phyloP scores from a whole-genome alignment of 2,113 vertebrate genomes.

The Zosterops japonicus region DNA sequence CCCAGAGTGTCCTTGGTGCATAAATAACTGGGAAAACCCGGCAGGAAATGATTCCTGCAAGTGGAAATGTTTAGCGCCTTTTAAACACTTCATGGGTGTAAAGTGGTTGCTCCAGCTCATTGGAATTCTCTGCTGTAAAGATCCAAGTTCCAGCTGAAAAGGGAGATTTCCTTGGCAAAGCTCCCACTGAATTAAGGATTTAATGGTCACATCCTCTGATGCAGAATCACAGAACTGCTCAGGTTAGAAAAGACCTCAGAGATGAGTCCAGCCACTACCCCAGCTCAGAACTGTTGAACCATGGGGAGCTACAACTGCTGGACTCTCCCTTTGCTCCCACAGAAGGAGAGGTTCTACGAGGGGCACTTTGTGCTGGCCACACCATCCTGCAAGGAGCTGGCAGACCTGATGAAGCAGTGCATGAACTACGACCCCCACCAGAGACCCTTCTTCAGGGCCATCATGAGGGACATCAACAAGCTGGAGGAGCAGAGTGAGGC shows the following conservation, averaged over 20 bases:
- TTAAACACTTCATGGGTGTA: background rate
- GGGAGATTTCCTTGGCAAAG: background rate
- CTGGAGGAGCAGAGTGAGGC: conserved; percentile 88
- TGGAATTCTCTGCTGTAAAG: background rate
- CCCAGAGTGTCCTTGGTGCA: background rate
- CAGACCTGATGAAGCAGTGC: conserved; percentile 94
- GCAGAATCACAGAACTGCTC: background rate
- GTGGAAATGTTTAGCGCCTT: background rate
- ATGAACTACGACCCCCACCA: conserved; percentile 96
- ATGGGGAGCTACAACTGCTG: background rate
- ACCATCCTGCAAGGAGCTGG: conserved; percentile 89
- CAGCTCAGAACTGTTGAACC: background rate
- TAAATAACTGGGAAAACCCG: background rate
- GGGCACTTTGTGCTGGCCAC: conserved; percentile 85
- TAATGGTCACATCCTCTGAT: background rate
- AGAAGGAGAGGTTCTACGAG: conserved; percentile 96
- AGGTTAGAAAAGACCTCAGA: background rate
- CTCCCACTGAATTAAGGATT: background rate
- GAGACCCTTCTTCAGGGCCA: conserved; percentile 96
- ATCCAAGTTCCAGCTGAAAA: background rate
- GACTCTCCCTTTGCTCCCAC: background rate
- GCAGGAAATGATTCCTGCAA: background rate
- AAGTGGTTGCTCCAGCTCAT: background rate
- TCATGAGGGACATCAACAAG: conserved; percentile 94
- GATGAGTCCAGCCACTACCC: background rate